Base-by-base conservation (phyloP, 1,140 invertebrate species). In the Saccostrea echinata region DNA sequence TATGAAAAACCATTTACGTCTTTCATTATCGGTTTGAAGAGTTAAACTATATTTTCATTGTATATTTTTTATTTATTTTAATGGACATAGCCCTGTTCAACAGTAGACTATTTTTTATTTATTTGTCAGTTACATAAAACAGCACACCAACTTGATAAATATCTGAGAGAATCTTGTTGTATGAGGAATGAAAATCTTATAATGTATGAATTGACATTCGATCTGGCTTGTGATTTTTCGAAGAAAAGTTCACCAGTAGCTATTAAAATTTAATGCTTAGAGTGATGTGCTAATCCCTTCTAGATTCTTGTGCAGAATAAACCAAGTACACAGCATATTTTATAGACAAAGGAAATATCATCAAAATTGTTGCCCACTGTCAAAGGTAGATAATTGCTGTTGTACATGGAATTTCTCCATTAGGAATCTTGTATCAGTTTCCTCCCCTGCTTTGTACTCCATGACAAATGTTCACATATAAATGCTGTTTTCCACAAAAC, bases 391-490 rank as follows among this genome's bases (percentile, higher is more conserved):
- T 13, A 13, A 30, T 76, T 76, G 68, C 68, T 76, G 68, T 76
- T 76, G 68, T 76, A 13, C 27, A 1, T 76, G 68, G 68, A 30
- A 27, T 76, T 13, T 33, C 30, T 76, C 27, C 30, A 30, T 30
- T 18, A 76, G 68, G 68, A 76, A 0, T 30, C 68, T 30, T 16
- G 68, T 27, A 27, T 33, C 68, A 33, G 30, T 76, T 27, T 30
- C 27, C 68, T 76, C 68, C 68, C 68, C 27, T 76, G 68, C 68
- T 76, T 76, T 76, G 68, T 76, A 76, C 27, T 76, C 68, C 68
- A 76, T 76, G 68, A 76, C 68, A 76, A 76, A 76, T 76, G 68
- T 76, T 76, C 68, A 76, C 68, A 76, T 76, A 76, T 76, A 30
- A 76, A 76, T 30, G 68, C 68, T 76, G 68, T 76, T 76, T 76